These are phyloP conservation scores for Acyrthosiphon pisum DNA, from an alignment of 1,140 invertebrate genomes.

Conservation along the genomic window DNA sequence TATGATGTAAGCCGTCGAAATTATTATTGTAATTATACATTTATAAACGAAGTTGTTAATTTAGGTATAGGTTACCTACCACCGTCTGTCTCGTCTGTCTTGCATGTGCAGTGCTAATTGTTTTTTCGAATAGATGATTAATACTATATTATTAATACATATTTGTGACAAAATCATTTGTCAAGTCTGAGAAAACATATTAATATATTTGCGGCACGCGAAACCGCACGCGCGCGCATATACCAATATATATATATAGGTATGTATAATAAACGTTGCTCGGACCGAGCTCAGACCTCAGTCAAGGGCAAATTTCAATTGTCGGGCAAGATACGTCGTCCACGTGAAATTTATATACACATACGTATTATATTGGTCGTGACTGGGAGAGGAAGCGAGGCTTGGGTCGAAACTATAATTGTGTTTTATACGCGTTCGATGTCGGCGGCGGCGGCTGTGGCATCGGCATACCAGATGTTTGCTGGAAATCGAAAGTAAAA, in stretches of 20 bases:
- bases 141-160: background rate
- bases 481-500: slow-evolving; percentile 23
- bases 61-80: too few relatives aligned
- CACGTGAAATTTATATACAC: background rate
- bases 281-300: background rate
- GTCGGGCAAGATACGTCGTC: background rate
- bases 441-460: background rate
- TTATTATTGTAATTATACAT: background rate
- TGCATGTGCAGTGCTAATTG: background rate
- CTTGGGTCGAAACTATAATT: slow-evolving; percentile 12
- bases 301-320: slow-evolving; percentile 23
- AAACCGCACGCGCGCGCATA: background rate
- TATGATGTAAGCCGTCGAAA: too few relatives aligned
- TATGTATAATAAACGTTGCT: background rate
- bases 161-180: background rate
- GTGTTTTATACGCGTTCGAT: background rate
- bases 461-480: background rate
- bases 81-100: background rate
- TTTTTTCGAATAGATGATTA: background rate
- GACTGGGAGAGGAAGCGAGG: background rate
- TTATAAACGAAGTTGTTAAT: background rate
- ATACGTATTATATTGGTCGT: background rate
- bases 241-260: background rate
- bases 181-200: background rate
- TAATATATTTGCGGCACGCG: too few relatives aligned